Percentiles rank a stretch among this genome's conserved stretches.
phyloP scores from a whole-genome alignment of 2,797 vertebrate species.

The Spatula versicolor region DNA sequence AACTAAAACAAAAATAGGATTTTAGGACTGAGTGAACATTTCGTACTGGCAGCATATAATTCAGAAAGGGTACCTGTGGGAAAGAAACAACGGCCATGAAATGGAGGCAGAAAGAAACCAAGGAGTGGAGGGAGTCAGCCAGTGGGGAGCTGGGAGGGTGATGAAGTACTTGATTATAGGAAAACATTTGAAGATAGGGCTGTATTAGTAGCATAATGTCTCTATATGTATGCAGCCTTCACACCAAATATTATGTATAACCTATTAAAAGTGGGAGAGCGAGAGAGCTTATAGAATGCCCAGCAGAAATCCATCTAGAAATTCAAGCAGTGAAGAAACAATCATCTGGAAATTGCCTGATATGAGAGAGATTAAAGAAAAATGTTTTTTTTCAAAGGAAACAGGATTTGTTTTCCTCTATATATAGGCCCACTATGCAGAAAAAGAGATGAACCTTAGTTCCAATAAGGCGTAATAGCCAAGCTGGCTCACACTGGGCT shows the following conservation, averaged over 20 bases:
- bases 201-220: constrained; percentile 1
- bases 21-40: background rate
- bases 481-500: background rate
- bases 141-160: constrained; percentile 10
- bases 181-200: background rate
- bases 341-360: constrained; percentile 44
- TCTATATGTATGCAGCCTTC: constrained; percentile 41
- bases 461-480: background rate
- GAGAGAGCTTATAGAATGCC: background rate
- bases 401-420: background rate
- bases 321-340: constrained; percentile 18
- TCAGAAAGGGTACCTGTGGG: background rate
- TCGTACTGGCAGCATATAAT: background rate
- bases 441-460: background rate
- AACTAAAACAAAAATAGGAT: background rate
- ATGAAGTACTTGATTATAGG: constrained; percentile 6
- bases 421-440: background rate
- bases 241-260: constrained; percentile 35
- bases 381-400: background rate
- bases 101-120: background rate
- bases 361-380: constrained; percentile 33
- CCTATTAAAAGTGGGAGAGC: constrained; percentile 28
- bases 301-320: constrained; percentile 12
- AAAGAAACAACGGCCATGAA: background rate
- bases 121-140: background rate